Evolutionary conservation across 2,113 vertebrate species (phyloP), one percentile per base, ranked within the genome.

Genomic region (Geothlypis trichas): DNA sequence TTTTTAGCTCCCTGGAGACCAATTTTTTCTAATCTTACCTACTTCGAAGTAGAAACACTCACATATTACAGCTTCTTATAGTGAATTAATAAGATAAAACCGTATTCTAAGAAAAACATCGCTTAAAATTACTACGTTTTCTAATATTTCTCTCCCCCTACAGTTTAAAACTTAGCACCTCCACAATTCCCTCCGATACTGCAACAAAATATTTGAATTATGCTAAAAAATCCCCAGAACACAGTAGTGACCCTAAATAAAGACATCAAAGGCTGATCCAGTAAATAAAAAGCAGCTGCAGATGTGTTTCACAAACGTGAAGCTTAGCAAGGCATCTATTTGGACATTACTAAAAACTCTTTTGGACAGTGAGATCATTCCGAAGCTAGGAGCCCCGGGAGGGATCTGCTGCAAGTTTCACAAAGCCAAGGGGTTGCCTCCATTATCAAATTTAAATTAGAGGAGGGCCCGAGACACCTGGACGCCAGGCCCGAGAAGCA

Each of bases 291-390:
- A 33, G 0, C 28, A 62, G 19, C 31, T n/a, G 12, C 0, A 22
- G 13, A 11, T 1, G 1, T 3, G n/a, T 9, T 9, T 41, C 20
- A n/a, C 13, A 51, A n/a, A 67, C 1, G 4, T 8, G 26, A 89
- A 30, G 37, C 31, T 68, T 4, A 16, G 35, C 61, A 41, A 44
- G 2, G 5, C 5, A 26, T 1, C 20, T 54, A 15, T 5, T n/a
- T 42, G 3, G 0, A 2, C 20, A 13, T 52, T 6, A 46, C n/a
- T 11, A 47, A 42, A 41, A 75, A 1, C 2, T 63, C 39, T 28
- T 4, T 18, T 12, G 11, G 22, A 13, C 41, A 27, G 21, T 1
- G 15, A 28, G 3, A 21, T 3, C 14, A 35, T 27, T 4, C 26
- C 19, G 5, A 13, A 23, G 30, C 15, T 1, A 3, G 1, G 17